Conservation (phyloP, 2,797 vertebrate species). For the Oophaga sylvatica region DNA sequence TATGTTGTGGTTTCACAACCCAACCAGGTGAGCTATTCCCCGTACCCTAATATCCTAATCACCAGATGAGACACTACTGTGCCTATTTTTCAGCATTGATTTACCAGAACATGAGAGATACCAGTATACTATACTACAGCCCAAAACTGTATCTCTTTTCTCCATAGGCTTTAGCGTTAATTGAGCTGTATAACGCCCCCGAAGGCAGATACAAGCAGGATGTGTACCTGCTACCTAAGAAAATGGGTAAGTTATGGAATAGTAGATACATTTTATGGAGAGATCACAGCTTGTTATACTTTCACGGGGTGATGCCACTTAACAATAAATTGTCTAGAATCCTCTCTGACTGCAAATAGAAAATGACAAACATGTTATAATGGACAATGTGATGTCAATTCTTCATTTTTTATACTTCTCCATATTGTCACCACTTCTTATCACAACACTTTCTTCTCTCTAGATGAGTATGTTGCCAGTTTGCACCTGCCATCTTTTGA, state of each 20-base stretch:
- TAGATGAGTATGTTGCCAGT: conserved; percentile 97
- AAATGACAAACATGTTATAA: neutral
- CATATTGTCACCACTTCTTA: neutral
- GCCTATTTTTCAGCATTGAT: no score
- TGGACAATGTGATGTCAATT: no score
- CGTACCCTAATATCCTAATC: no score
- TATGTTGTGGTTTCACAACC: no score
- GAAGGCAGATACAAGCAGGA: conserved; percentile 98
- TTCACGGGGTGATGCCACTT: neutral
- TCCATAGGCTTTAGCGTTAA: conserved; percentile 89
- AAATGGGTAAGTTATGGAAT: conserved; percentile 87
- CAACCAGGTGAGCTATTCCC: no score
- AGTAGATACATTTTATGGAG: neutral
- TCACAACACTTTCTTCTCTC: conserved; percentile 12
- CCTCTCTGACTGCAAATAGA: neutral
- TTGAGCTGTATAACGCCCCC: conserved; percentile 94
- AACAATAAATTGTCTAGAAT: neutral
- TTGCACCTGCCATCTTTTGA: conserved; percentile 93
- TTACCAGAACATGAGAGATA: no score
- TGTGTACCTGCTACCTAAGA: conserved; percentile 96
- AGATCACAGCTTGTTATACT: neutral
- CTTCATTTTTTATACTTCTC: neutral
- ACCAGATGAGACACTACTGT: no score
- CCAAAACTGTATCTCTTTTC: neutral
- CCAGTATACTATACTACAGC: no score